Evolutionary conservation across 2,797 vertebrate species (phyloP), one percentile per base, ranked within the genome.

Genomic region (Callimico goeldii): DNA sequence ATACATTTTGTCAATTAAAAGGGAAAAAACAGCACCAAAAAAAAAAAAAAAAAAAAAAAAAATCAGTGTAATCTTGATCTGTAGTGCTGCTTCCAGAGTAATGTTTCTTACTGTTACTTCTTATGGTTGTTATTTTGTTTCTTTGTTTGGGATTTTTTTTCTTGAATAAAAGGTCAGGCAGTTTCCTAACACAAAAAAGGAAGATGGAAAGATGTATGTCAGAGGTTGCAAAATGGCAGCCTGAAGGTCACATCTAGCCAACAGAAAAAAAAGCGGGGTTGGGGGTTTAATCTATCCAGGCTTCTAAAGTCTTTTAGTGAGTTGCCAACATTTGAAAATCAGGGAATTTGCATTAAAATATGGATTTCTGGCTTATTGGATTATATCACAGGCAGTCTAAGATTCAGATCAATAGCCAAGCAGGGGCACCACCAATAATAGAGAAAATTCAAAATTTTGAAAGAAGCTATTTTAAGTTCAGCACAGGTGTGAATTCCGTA

Each of bases 391-490:
- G 43, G 75, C 36, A 91, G 46, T 89, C 75, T 91, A 93, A 93
- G 33, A 64, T 70, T 83, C 58, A 95, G 64, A 64, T 87, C 36
- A 95, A 43, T 46, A 90, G 46, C 55, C 30, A 67, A 94, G 50
- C 82, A 94, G 46, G 41, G 67, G 30, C 11, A 57, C 67, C 73
- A 93, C 30, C 48, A 88, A 50, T 28, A 94, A 94, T 39, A 55
- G 28, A 73, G 77, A 86, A 92, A 96, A 87, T 30, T 46, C 79
- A 55, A 89, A 87, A 82, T 95, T 93, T 93, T 88, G 64, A 79
- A 95, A 73, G 75, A 90, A 84, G 8, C 10, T 81, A 64, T 94
- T 97, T 94, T 85, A 82, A 94, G 93, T 95, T 93, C n/a, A 84
- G n/a, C 33, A 88, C 41, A 43, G 20, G 39, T 67, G 28, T 76